phyloP scores from a whole-genome alignment of 2,113 vertebrate genomes.

The Ornithorhynchus anatinus region DNA sequence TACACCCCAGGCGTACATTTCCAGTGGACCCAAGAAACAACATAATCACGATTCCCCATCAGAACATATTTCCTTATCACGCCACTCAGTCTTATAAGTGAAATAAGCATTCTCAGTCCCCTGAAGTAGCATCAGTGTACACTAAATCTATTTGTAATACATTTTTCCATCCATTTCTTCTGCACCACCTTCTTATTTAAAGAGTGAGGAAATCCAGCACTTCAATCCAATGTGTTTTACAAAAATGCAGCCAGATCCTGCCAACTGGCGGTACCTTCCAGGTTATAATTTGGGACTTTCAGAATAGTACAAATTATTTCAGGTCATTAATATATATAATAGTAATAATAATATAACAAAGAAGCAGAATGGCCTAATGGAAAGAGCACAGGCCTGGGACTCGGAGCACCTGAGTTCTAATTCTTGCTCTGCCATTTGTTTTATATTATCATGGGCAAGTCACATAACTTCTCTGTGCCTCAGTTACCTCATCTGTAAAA shows the following conservation, averaged over 20 bases:
- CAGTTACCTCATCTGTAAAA: too few relatives aligned
- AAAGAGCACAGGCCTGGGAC: too few relatives aligned
- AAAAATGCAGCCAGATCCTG: neutral
- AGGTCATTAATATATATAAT: neutral
- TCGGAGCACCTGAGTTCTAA: too few relatives aligned
- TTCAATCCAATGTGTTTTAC: neutral
- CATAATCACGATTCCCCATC: neutral
- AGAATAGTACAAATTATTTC: neutral
- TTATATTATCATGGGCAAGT: too few relatives aligned
- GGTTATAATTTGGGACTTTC: neutral
- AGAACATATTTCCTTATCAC: neutral
- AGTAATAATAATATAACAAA: too few relatives aligned
- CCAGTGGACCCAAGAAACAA: neutral
- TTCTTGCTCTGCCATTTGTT: too few relatives aligned
- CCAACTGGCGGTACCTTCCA: neutral
- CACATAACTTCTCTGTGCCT: too few relatives aligned
- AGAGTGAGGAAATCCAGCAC: constrained; percentile 4
- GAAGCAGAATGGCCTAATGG: too few relatives aligned
- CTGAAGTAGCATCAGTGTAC: neutral
- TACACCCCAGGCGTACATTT: constrained; percentile 3
- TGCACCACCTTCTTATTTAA: neutral
- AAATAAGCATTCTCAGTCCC: neutral
- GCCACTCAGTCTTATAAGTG: neutral
- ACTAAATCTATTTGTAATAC: neutral
- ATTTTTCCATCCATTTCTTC: neutral